Evolutionary conservation across 2,113 vertebrate species (phyloP).

Genomic region (Dicerorhinus sumatrensis): DNA sequence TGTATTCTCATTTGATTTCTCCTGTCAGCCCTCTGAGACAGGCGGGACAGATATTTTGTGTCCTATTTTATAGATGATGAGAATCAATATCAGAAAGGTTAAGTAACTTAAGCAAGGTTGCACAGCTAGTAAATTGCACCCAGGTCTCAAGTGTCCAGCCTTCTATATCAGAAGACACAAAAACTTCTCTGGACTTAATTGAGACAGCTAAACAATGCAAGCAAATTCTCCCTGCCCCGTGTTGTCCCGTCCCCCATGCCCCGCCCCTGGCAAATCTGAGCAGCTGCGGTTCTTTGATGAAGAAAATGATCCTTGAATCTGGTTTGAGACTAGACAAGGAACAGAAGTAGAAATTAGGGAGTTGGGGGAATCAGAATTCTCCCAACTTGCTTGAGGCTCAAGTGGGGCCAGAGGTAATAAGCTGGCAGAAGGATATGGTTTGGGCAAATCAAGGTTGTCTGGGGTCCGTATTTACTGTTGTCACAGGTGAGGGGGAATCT

Average conservation of each 20-base stretch:
- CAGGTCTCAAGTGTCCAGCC: neutral
- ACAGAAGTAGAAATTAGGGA: neutral
- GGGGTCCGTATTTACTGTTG: neutral
- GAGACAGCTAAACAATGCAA: neutral
- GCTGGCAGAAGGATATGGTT: neutral
- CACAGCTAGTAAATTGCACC: constrained; percentile 1
- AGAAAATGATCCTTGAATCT: constrained; percentile 21
- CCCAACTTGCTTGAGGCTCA: neutral
- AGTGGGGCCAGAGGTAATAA: neutral
- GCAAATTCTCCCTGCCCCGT: neutral
- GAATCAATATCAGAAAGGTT: constrained; percentile 24
- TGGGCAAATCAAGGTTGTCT: neutral
- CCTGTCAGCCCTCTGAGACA: neutral
- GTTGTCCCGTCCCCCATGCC: too few species aligned
- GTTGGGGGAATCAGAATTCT: neutral
- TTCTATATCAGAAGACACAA: neutral
- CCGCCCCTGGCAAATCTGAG: neutral
- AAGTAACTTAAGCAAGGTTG: neutral
- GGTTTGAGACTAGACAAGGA: neutral
- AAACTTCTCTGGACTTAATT: neutral
- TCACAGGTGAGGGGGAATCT: neutral
- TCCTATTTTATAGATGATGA: neutral
- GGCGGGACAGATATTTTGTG: constrained; percentile 27
- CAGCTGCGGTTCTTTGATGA: neutral
- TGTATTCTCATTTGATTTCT: constrained; percentile 35